Conservation (phyloP, 1,140 invertebrate species). For the Reticulitermes speratus region DNA sequence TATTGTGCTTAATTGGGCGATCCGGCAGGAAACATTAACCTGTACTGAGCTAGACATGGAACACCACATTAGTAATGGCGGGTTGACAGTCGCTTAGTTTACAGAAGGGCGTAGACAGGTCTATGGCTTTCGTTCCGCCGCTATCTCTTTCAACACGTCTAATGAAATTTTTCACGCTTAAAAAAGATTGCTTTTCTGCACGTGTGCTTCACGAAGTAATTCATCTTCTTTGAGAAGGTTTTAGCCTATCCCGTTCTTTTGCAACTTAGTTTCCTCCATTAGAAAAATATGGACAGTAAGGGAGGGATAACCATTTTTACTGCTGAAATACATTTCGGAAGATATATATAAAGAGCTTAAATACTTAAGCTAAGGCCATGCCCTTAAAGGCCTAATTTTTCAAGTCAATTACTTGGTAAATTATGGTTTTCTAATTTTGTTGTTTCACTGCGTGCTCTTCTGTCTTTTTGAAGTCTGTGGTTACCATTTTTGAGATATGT, state of each 20-base stretch:
- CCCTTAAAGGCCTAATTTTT: too few relatives aligned
- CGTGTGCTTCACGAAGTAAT: conserved; percentile 5
- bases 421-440: too few relatives aligned
- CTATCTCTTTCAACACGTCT: background rate
- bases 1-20: conserved; percentile 1
- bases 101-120: background rate
- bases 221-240: background rate
- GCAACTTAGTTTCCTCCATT: background rate
- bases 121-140: background rate
- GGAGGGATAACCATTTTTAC: background rate
- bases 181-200: background rate
- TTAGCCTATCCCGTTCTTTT: background rate
- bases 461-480: too few relatives aligned
- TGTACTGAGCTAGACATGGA: background rate
- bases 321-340: too few relatives aligned
- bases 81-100: background rate
- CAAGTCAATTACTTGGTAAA: too few relatives aligned
- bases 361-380: too few relatives aligned
- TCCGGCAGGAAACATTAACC: background rate
- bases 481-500: too few relatives aligned
- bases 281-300: background rate
- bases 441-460: too few relatives aligned
- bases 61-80: background rate
- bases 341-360: too few relatives aligned
- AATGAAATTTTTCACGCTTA: conserved; percentile 13